Evolutionary conservation across 2,888 invertebrate species (phyloP).

Genomic region (Gari tellinella): DNA sequence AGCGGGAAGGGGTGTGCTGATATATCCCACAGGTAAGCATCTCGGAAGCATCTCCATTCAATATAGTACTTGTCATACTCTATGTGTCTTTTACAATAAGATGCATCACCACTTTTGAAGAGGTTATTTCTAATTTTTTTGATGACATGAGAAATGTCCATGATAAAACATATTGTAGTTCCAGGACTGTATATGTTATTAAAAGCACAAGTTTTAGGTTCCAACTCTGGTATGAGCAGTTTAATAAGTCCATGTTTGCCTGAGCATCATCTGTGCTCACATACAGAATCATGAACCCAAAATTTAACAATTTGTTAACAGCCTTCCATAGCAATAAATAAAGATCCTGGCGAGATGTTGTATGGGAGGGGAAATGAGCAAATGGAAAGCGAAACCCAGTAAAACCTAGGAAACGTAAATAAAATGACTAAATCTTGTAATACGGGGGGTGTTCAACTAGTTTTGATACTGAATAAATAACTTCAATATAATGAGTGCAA

Average conservation of each 20-base stretch:
- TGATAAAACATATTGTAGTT: conserved; percentile 27
- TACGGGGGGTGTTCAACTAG: too few species aligned
- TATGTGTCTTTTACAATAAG: conserved; percentile 19
- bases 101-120: conserved; percentile 37
- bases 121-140: conserved; percentile 56
- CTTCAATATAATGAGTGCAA: too few species aligned
- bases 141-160: conserved; percentile 50
- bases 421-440: too few species aligned
- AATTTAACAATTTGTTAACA: conserved; percentile 23
- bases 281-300: conserved; percentile 27
- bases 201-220: conserved; percentile 8
- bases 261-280: conserved; percentile 42
- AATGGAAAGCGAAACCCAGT: conserved; percentile 55
- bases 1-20: conserved; percentile 37
- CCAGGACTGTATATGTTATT: too few species aligned
- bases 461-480: too few species aligned
- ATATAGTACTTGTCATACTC: conserved; percentile 16
- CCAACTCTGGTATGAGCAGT: conserved; percentile 17
- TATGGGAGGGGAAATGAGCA: conserved; percentile 37
- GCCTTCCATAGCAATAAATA: conserved; percentile 38
- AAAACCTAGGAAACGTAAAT: conserved; percentile 52
- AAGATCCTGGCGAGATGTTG: conserved; percentile 33
- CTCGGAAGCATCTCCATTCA: conserved; percentile 50
- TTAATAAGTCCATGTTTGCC: conserved; percentile 26
- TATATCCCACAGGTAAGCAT: conserved; percentile 51